Evolutionary conservation across 37 sponge, comb jelly and placozoan genomes (phyloP).

Genomic region (Haliclona indistincta): DNA sequence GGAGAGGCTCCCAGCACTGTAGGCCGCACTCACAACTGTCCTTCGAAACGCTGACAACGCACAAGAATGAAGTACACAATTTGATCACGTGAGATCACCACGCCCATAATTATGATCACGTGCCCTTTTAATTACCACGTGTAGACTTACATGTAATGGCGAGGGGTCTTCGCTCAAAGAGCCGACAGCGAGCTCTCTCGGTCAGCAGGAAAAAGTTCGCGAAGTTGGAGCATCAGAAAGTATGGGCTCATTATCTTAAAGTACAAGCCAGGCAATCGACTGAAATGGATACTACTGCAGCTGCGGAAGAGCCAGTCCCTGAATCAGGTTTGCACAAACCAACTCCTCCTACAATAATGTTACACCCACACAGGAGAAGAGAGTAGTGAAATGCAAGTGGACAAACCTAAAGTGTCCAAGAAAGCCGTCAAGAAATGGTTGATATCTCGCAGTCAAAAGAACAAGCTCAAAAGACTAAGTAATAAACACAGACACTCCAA

Average conservation of each 20-base stretch:
- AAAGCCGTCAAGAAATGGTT: neutral
- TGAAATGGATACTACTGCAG: conserved; percentile 18
- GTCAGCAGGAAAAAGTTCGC: conserved; percentile 55
- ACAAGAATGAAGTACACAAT: neutral
- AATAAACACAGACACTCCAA: too few relatives aligned
- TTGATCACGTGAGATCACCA: neutral
- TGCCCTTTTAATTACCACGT: neutral
- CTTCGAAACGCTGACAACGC: too few relatives aligned
- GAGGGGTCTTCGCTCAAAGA: conserved; percentile 75
- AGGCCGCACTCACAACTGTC: conserved; percentile 87
- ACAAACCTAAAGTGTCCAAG: neutral
- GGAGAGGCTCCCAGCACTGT: conserved; percentile 93
- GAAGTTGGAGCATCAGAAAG: conserved; percentile 59
- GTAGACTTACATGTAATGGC: conserved; percentile 70
- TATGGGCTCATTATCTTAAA: conserved; percentile 41
- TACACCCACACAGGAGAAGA: too few relatives aligned
- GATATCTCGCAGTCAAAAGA: conserved; percentile 7
- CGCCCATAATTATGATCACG: neutral
- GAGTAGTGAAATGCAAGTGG: neutral
- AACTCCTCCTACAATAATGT: too few relatives aligned
- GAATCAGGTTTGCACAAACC: too few relatives aligned
- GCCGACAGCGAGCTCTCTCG: conserved; percentile 46
- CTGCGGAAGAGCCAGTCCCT: conserved; percentile 1
- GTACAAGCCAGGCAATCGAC: conserved; percentile 9
- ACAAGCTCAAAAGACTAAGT: neutral